A percentile compares a stretch with the other conserved stretches of the same genome.
Conservation (phyloP, 2,113 vertebrate species). For the Cromileptes altivelis region DNA sequence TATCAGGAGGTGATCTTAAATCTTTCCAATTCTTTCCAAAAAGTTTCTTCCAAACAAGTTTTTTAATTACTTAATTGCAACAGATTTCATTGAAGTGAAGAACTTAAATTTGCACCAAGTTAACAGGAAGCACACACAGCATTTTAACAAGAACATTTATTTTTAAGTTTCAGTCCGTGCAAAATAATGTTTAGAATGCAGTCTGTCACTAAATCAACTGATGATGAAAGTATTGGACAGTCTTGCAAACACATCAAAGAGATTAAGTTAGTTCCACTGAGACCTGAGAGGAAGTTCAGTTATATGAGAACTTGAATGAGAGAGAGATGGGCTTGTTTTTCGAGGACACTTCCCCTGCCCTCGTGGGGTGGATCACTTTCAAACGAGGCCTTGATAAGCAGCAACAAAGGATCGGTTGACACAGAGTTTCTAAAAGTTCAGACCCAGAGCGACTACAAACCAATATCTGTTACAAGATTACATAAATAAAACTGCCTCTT, state of each 20-base stretch:
- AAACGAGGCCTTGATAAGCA: conserved; percentile 42
- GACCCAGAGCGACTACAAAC: conserved; percentile 15
- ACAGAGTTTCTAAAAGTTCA: conserved; percentile 49
- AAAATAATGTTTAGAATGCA: background rate
- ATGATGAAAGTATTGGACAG: background rate
- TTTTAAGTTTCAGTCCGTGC: background rate
- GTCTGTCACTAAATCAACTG: background rate
- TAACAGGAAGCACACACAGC: background rate
- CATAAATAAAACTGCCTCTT: conserved; percentile 36
- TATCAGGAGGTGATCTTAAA: conserved; percentile 3
- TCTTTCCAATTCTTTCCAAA: background rate
- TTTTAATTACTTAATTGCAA: background rate
- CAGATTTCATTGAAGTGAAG: background rate
- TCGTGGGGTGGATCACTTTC: conserved; percentile 57
- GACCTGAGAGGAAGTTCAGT: conserved; percentile 35
- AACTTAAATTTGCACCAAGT: background rate
- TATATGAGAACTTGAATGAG: conserved; percentile 43
- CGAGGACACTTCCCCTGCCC: conserved; percentile 46
- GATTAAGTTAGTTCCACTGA: conserved; percentile 27
- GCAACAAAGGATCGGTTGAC: conserved; percentile 34
- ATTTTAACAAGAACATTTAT: background rate
- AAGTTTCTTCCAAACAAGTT: background rate
- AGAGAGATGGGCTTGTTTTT: conserved; percentile 22
- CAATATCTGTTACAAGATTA: conserved; percentile 35
- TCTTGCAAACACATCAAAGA: conserved; percentile 27